Evolutionary conservation across 2,888 invertebrate genomes (phyloP).

Genomic region (Ferrisia virgata): DNA sequence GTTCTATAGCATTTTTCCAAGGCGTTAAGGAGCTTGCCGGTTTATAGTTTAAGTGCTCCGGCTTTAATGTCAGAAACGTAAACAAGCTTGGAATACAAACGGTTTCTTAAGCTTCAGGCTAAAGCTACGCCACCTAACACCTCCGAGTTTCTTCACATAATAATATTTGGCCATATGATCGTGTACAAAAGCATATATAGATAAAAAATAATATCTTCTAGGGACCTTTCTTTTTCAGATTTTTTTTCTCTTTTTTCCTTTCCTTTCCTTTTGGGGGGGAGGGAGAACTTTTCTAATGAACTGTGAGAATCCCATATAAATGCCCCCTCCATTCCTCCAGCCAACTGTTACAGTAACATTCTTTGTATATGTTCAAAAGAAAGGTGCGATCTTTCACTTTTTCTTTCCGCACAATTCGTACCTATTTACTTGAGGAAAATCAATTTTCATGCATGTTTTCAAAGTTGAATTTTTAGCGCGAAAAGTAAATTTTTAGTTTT

Average conservation of each 20-base stretch:
- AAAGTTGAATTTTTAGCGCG: background rate
- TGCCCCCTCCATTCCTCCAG: background rate
- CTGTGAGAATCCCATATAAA: background rate
- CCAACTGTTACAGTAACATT: background rate
- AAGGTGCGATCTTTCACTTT: background rate
- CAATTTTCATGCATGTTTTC: background rate
- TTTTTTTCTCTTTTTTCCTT: background rate
- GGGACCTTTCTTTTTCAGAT: slow-evolving; percentile 17
- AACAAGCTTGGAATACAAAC: slow-evolving; percentile 30
- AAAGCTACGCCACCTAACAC: background rate
- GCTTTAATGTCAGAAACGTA: slow-evolving; percentile 30
- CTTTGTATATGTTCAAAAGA: background rate
- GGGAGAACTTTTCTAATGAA: slow-evolving; percentile 4
- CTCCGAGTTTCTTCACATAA: background rate
- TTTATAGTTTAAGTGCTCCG: slow-evolving; percentile 27
- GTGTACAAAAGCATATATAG: background rate
- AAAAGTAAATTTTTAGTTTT: background rate
- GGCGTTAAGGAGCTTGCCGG: slow-evolving; percentile 24
- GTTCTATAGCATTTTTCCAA: slow-evolving; percentile 29
- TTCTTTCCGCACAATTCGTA: background rate
- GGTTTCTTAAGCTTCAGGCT: slow-evolving; percentile 11
- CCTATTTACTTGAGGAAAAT: background rate
- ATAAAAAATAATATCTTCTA: slow-evolving; percentile 27
- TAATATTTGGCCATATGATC: slow-evolving; percentile 25
- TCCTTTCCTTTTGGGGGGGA: too few relatives aligned